Evolutionary conservation across 2,888 invertebrate species (phyloP), one percentile per base, ranked within the genome.

Genomic region (Lacanobia oleracea): DNA sequence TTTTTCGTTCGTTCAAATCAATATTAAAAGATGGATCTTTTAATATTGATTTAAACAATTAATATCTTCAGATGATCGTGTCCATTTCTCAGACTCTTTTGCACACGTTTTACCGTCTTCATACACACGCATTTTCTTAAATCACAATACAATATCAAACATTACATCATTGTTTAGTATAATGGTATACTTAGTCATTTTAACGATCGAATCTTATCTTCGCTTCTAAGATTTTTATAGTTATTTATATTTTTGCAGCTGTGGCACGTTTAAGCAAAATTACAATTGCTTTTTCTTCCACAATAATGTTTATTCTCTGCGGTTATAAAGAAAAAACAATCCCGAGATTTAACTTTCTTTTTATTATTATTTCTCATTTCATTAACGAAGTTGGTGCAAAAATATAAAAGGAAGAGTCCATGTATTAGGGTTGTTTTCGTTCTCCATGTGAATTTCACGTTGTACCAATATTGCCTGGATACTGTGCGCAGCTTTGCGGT

Each of bases 401-500:
- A 63, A 53, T 60, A 43, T 53, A 60, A 63, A 67, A 82, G 40
- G 54, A 68, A 63, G 53, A 50, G 21, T 70, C 8, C 21, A 53
- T n/a, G 27, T 63, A 48, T 68, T 48, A 61, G 18, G 61, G 64
- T 67, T 73, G 67, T 69, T 83, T 77, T 66, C 33, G 63, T 68
- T 75, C 67, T 75, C 51, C 74, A 77, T 81, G 70, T 70, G 70
- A 78, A 72, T 79, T 78, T 80, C 67, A 79, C 75, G 64, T 77
- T 76, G 73, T 73, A 72, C 83, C 75, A 85, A 86, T 84, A 82
- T 88, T 83, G 85, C 85, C 79, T 87, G 88, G 82, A 87, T 88
- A 85, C 81, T 85, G 86, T 87, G 82, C 81, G 76, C 77, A 86
- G 85, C 74, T 88, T 72, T 86, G 88, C 89, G 93, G 91, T 93